phyloP scores from a whole-genome alignment of 2,113 vertebrate genomes.

The Oxyura jamaicensis region DNA sequence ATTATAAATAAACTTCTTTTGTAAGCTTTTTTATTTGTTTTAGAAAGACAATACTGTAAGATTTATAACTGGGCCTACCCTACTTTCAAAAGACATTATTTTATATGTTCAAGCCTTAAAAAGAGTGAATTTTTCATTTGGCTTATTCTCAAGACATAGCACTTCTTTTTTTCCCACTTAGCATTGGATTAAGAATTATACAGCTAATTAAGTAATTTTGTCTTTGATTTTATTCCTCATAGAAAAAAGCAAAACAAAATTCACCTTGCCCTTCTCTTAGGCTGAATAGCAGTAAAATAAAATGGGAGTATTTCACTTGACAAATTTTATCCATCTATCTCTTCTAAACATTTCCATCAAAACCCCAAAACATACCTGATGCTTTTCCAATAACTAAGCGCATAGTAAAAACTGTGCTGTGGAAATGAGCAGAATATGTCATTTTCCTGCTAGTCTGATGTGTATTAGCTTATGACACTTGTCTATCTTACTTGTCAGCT shows the following conservation, averaged over 20 bases:
- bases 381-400: neutral
- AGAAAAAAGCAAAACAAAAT: slow-evolving; percentile 10
- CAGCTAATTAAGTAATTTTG: slow-evolving; percentile 14
- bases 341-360: slow-evolving; percentile 34
- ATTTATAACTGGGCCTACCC: neutral
- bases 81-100: neutral
- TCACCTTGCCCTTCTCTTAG: neutral
- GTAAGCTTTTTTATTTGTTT: neutral
- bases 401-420: neutral
- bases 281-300: neutral
- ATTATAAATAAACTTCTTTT: neutral
- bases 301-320: neutral
- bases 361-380: neutral
- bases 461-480: slow-evolving; percentile 46
- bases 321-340: slow-evolving; percentile 25
- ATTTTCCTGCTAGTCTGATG: slow-evolving; percentile 20
- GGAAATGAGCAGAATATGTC: slow-evolving; percentile 45
- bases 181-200: neutral
- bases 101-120: neutral
- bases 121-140: neutral
- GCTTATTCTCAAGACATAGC: neutral
- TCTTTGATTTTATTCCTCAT: neutral
- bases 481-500: slow-evolving; percentile 47
- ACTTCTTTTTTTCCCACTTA: neutral
- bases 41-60: neutral